Evolutionary conservation across 2,113 vertebrate species (phyloP).

Genomic region (Pimephales promelas): DNA sequence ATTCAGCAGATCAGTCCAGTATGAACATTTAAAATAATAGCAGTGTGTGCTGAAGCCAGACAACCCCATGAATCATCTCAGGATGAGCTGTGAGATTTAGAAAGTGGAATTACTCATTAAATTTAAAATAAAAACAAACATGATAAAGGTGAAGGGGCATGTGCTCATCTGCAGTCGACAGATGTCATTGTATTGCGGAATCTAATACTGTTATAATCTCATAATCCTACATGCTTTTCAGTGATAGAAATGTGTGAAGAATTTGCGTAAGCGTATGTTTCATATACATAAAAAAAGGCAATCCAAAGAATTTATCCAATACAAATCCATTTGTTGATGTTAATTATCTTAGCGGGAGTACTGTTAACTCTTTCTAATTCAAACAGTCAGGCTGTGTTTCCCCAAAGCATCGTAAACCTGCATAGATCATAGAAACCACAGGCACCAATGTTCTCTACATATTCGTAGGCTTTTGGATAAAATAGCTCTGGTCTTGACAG

Average conservation of each 20-base stretch:
- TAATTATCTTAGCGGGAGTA: background rate
- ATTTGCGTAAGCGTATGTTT: background rate
- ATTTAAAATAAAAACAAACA: background rate
- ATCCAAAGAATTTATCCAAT: background rate
- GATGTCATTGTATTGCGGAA: background rate
- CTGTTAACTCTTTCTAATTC: no score
- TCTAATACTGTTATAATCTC: constrained; percentile 9
- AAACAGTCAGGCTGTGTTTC: background rate
- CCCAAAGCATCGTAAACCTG: background rate
- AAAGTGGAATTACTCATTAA: background rate
- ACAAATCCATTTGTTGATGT: background rate
- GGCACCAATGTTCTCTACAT: background rate
- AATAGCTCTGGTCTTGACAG: background rate
- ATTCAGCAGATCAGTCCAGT: no score
- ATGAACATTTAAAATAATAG: constrained; percentile 4
- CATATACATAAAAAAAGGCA: background rate
- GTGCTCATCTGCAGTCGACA: background rate
- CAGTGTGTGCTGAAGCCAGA: background rate
- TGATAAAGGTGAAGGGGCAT: background rate
- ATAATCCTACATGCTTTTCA: constrained; percentile 2
- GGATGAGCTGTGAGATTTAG: background rate
- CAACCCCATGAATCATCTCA: background rate
- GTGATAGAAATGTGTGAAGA: background rate
- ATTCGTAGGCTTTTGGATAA: background rate
- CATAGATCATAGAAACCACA: background rate